These are phyloP conservation scores for Serrognathus titanus DNA, from an alignment of 2,888 invertebrate species.

Conservation along the genomic window DNA sequence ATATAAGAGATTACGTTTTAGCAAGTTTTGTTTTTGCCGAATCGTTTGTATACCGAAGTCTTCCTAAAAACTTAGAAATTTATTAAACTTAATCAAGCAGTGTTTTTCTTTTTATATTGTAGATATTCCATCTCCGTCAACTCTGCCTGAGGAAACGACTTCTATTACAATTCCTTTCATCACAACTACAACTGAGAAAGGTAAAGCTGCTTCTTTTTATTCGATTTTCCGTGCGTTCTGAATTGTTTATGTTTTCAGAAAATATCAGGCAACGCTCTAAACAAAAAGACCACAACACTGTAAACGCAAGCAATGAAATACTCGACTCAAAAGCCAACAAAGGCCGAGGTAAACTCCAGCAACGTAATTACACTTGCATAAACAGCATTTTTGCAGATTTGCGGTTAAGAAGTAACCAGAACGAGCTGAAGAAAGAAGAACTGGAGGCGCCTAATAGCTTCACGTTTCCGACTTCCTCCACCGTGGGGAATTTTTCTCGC, in stretches of 20 bases:
- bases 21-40: too few relatives aligned
- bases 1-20: too few relatives aligned
- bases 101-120: constrained; percentile 17
- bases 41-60: too few relatives aligned
- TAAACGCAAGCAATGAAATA: constrained; percentile 40
- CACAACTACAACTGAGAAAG: constrained; percentile 31
- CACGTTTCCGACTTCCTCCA: constrained; percentile 23
- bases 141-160: constrained; percentile 32
- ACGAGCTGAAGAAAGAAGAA: constrained; percentile 36
- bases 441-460: constrained; percentile 30
- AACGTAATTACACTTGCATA: not conserved
- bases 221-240: not conserved
- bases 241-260: constrained; percentile 23
- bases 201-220: constrained; percentile 23
- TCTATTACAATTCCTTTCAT: constrained; percentile 29
- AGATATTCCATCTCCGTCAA: constrained; percentile 43
- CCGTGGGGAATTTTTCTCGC: not conserved
- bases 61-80: too few relatives aligned
- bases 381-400: constrained; percentile 36
- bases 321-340: constrained; percentile 38
- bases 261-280: constrained; percentile 33
- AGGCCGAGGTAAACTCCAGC: constrained; percentile 35
- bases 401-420: constrained; percentile 38
- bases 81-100: not conserved
- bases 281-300: constrained; percentile 34